A percentile compares a stretch with the other conserved stretches of the same genome.
Evolutionary conservation across 2,113 vertebrate genomes (phyloP).

Genomic region (Zonotrichia leucophrys): DNA sequence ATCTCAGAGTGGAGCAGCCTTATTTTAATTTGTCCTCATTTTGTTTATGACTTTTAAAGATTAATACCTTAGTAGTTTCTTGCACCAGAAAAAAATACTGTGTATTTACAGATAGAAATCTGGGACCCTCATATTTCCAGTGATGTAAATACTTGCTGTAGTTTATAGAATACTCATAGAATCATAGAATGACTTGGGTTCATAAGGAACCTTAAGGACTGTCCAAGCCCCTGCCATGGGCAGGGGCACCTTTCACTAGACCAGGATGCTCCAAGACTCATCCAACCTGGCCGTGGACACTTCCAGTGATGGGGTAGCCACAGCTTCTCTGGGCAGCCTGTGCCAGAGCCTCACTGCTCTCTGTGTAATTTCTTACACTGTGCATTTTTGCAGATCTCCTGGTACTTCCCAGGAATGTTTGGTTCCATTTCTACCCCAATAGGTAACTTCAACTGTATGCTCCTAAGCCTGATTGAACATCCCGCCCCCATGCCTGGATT

Average conservation of each 20-base stretch:
- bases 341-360: not conserved
- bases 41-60: not conserved
- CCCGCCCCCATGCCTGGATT: not conserved
- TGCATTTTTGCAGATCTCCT: not conserved
- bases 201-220: not conserved
- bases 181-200: not conserved
- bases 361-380: not conserved
- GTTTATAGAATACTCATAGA: not conserved
- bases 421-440: not conserved
- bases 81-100: not conserved
- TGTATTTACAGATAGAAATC: not conserved
- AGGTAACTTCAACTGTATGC: not conserved
- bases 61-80: not conserved
- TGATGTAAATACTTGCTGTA: not conserved
- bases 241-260: not conserved
- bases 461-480: not conserved
- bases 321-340: not conserved
- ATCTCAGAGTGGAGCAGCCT: not conserved
- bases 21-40: not conserved
- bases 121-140: not conserved
- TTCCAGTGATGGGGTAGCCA: not conserved
- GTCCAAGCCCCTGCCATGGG: too few relatives aligned
- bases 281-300: not conserved
- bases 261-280: not conserved
- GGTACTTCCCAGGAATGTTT: not conserved